Evolutionary conservation across 2,888 invertebrate genomes (phyloP), one percentile per base, ranked within the genome.

Genomic region (Leptopilina drosophilae): DNA sequence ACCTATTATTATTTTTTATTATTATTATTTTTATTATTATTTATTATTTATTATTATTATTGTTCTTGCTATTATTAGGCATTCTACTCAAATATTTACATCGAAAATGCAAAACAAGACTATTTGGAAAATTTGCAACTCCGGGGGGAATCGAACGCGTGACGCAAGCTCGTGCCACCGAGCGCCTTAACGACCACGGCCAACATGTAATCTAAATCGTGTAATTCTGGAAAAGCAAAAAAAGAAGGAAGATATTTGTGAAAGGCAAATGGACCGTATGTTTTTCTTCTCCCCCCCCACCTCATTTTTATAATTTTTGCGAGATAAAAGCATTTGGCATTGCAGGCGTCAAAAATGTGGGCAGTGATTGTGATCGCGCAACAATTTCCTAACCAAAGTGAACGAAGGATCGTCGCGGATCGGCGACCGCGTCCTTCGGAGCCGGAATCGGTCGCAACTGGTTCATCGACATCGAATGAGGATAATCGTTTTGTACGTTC

Each of bases 401-500:
- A 66, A 79, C 83, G 80, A 77, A 78, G 83, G 83, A 82, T 86
- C 85, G 89, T 88, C 86, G 86, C 87, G 89, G 89, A 88, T 89
- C 88, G 86, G 82, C 86, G 88, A 85, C 84, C 85, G 87, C 86
- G 90, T 88, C 90, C 90, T 90, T 90, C 90, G 87, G 79, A 88
- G 87, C 88, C 89, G 90, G 89, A 90, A 90, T 89, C 88, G 86
- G 80, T 83, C 81, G 80, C 81, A 85, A 86, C 83, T 86, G 88
- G 90, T 90, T 90, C 90, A 90, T 89, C 89, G 90, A 89, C 90
- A 88, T 88, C 87, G 82, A 90, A 88, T 85, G 89, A 89, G 90
- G 89, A 90, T 91, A 90, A 89, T 87, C 82, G 85, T 84, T 85
- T 81, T 77, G 69, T 80, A 81, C 77, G 79, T 82, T 82, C 81